Evolutionary conservation across 1,140 invertebrate species (phyloP).

Genomic region (Drosophila punjabiensis): DNA sequence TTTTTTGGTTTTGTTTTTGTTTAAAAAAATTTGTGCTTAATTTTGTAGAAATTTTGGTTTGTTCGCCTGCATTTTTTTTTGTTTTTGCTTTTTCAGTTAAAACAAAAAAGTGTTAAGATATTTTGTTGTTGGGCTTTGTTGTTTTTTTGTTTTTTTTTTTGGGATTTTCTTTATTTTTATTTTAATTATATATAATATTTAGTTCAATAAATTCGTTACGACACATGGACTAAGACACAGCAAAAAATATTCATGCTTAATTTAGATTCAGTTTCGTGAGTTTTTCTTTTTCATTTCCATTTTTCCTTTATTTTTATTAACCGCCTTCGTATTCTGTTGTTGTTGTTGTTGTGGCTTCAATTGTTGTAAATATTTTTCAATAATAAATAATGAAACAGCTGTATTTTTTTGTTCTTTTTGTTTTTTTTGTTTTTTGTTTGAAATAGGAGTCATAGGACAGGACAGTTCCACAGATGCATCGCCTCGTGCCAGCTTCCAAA

Average conservation of each 20-base stretch:
- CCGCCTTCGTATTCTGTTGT: constrained; percentile 3
- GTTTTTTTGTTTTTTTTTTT: constrained; percentile 22
- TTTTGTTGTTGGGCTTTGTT: constrained; percentile 21
- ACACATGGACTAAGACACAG: constrained; percentile 83
- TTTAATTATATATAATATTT: constrained; percentile 65
- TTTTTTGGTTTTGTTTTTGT: constrained; percentile 49
- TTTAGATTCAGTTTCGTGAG: constrained; percentile 67
- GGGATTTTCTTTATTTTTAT: constrained; percentile 12
- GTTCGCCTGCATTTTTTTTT: constrained; percentile 53
- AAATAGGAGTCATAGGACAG: constrained; percentile 33
- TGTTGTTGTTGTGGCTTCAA: constrained; percentile 36
- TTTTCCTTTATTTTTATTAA: constrained; percentile 11
- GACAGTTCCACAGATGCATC: constrained; percentile 11
- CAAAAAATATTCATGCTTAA: constrained; percentile 83
- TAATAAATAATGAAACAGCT: constrained; percentile 73
- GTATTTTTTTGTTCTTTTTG: constrained; percentile 20
- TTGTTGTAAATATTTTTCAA: constrained; percentile 72
- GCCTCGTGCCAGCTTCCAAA: constrained; percentile 36
- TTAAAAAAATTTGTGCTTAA: constrained; percentile 78
- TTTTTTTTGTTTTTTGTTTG: constrained; percentile 7
- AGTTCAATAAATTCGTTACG: constrained; percentile 82
- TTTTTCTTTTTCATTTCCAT: constrained; percentile 17
- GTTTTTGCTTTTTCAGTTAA: constrained; percentile 33
- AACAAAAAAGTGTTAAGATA: constrained; percentile 39
- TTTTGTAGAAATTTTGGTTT: constrained; percentile 74